Evolutionary conservation across 2,797 vertebrate species (phyloP), one percentile per base, ranked within the genome.

Genomic region (Antrozous pallidus): DNA sequence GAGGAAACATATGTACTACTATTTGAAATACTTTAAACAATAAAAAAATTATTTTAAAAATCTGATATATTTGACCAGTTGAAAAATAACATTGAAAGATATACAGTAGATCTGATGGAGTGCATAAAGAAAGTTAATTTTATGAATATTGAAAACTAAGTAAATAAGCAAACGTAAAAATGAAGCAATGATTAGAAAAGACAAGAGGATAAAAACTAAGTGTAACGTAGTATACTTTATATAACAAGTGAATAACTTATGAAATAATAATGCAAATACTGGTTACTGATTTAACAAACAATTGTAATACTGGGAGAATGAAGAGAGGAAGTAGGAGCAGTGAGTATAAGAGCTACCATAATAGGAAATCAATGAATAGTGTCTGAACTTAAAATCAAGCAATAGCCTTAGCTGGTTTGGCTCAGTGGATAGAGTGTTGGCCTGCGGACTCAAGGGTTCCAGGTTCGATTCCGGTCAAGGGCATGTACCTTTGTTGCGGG

Each of bases 161-260:
- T n/a, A n/a, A n/a, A 90, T 45, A 80, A 90, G 74, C 75, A 91
- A 91, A 91, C 70, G 17, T 36, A 42, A 84, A 83, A 83, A 40
- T 69, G n/a, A 87, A 36, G 28, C 69, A 49, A 58, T 42, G 61
- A 11, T 28, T 20, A 91, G 40, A 22, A 67, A 86, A 51, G 74
- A 58, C 38, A 67, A 86, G 63, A 81, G n/a, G 28, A 58, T 6
- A 69, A 56, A 87, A 67, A 49, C 16, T n/a, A 33, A 69, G 13
- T 75, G 4, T 40, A 69, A 63, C 13, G 31, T n/a, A 71, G 18
- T 26, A 58, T 20, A 36, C 17, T 24, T 31, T 31, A 5, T 0
- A 5, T 31, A 14, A n/a, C 22, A 61, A 49, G 33, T 58, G 28
- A 75, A 33, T 73, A 87, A 69, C 28, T 70, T 74, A 31, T 58